Conservation (phyloP, 2,888 invertebrate species). For the Napeogenes sylphis region DNA sequence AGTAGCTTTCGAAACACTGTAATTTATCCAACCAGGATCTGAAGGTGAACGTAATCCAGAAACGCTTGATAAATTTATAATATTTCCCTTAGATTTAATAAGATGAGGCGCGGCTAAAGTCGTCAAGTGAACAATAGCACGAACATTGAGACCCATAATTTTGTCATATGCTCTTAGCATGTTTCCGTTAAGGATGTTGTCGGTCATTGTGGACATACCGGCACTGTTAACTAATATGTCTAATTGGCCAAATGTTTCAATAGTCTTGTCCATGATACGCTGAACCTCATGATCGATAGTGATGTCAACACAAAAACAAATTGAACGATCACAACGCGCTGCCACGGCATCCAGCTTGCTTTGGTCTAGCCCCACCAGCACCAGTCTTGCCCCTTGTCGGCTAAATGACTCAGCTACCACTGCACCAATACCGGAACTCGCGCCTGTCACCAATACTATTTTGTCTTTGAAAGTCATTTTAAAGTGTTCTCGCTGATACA, state of each 20-base stretch:
- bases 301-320: slow-evolving; percentile 35
- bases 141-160: slow-evolving; percentile 39
- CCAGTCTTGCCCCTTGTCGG: slow-evolving; percentile 33
- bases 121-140: slow-evolving; percentile 37
- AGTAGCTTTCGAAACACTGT: slow-evolving; percentile 39
- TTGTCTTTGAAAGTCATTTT: slow-evolving; percentile 37
- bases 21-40: slow-evolving; percentile 23
- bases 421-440: slow-evolving; percentile 40
- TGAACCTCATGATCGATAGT: slow-evolving; percentile 32
- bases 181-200: slow-evolving; percentile 29
- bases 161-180: slow-evolving; percentile 40
- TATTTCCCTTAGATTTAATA: slow-evolving; percentile 41
- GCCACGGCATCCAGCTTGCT: slow-evolving; percentile 27
- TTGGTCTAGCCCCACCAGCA: slow-evolving; percentile 34
- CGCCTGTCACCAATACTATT: slow-evolving; percentile 39
- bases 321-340: slow-evolving; percentile 18
- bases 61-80: slow-evolving; percentile 42
- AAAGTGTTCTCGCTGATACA: no score
- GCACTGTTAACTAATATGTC: slow-evolving; percentile 43
- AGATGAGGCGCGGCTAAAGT: slow-evolving; percentile 38
- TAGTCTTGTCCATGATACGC: slow-evolving; percentile 30
- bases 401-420: slow-evolving; percentile 35
- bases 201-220: slow-evolving; percentile 23
- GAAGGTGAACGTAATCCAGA: slow-evolving; percentile 21
- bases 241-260: slow-evolving; percentile 34